phyloP scores from a whole-genome alignment of 2,888 invertebrate species.

The Caenorhabditis sp. region DNA sequence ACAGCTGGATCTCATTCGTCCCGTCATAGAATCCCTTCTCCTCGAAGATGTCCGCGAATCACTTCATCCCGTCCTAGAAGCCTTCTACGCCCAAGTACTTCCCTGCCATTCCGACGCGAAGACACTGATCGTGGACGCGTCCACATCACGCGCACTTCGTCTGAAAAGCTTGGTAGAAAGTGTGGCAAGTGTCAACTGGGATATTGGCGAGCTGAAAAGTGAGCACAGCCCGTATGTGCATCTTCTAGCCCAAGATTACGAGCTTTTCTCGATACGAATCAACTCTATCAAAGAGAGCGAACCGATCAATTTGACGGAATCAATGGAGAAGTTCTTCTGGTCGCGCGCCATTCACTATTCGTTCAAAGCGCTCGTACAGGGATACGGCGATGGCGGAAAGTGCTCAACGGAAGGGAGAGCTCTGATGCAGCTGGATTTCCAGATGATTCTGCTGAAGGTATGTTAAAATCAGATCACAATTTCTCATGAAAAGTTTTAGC shows the following conservation, averaged over 20 bases:
- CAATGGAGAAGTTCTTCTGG: slow-evolving; percentile 84
- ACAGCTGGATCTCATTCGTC: slow-evolving; percentile 89
- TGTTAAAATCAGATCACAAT: background rate
- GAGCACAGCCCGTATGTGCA: slow-evolving; percentile 91
- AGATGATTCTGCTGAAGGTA: slow-evolving; percentile 89
- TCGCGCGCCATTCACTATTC: slow-evolving; percentile 89
- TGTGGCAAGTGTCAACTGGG: slow-evolving; percentile 94
- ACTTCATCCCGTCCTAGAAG: slow-evolving; percentile 45
- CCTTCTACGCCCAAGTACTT: slow-evolving; percentile 68
- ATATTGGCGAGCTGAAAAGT: slow-evolving; percentile 87
- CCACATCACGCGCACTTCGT: slow-evolving; percentile 68
- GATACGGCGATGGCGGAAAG: slow-evolving; percentile 87
- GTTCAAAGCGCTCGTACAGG: slow-evolving; percentile 92
- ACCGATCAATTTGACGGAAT: slow-evolving; percentile 29
- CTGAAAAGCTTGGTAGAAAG: slow-evolving; percentile 83
- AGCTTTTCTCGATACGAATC: slow-evolving; percentile 63
- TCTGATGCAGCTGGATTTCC: slow-evolving; percentile 97
- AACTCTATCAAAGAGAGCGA: slow-evolving; percentile 42
- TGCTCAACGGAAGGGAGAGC: slow-evolving; percentile 97
- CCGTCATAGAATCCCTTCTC: slow-evolving; percentile 89
- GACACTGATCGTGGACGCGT: slow-evolving; percentile 56
- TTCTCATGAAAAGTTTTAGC: slow-evolving; percentile 54
- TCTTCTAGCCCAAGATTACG: slow-evolving; percentile 78
- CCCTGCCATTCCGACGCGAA: slow-evolving; percentile 49
- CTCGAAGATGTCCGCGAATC: slow-evolving; percentile 29